Evolutionary conservation across 2,113 vertebrate genomes (phyloP), one percentile per base, ranked within the genome.

Genomic region (Thinocorus orbignyianus): DNA sequence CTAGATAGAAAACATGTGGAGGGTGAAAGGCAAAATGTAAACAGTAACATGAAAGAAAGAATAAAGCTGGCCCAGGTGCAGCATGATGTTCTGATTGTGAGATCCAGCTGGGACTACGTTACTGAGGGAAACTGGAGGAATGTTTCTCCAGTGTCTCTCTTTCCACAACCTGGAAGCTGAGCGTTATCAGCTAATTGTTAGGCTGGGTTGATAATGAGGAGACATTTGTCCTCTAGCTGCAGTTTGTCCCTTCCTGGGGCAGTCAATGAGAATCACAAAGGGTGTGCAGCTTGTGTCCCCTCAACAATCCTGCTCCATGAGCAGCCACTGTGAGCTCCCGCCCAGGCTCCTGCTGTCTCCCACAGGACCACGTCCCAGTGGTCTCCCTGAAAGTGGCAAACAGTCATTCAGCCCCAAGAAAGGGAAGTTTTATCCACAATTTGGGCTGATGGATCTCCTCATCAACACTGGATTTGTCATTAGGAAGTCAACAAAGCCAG

Each of bases 1-100:
- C 26, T 24, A 30, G 86, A 95, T 48, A 74, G 69, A 68, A 96
- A 95, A 84, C 93, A 93, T 93, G 82, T 94, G 94, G 91, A 93
- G 77, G 35, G 57, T 87, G 78, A 93, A 87, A 91, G 70, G 83
- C 91, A 86, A 70, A 78, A 93, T 79, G 61, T 91, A 95, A 97
- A 92, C 88, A 88, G 46, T 58, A 37, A 87, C 83, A 84, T 68
- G 52, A 83, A 81, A 86, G 69, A 73, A 91, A 28, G 18, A 68
- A n/a, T 71, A 37, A 84, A 74, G 57, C 73, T 93, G 81, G 60
- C 46, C 77, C 0, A 35, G 69, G 65, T 51, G 35, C 72, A 76
- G 81, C 26, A 4, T 35, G 54, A n/a, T 41, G 52, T 35, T 74
- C 58, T 31, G 95, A 31, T 51, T 37, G 61, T 6, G 11, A 60